Base-by-base conservation (phyloP, 2,888 invertebrate genomes). In the Scaptomyza polygonia region DNA sequence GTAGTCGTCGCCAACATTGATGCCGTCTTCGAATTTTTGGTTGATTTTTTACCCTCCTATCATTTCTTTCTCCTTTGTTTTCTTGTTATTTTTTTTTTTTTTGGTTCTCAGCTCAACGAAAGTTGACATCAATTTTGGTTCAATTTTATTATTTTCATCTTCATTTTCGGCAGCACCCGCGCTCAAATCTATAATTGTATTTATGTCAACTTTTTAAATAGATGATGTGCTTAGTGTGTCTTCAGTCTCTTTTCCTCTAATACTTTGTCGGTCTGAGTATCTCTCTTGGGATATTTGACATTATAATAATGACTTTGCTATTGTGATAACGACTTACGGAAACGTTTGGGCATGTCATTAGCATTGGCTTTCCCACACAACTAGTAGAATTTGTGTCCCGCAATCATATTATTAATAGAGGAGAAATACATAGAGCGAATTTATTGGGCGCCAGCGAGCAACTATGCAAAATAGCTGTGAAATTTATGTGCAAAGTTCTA, bases 261-360 rank as follows among this genome's bases (percentile, higher is more conserved):
- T 8, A 36, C 36, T 14, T 14, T 36, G 14, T 14, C 36, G 4
- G 14, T 29, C 29, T n/a, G 48, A 29, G 44, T n/a, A 44, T 32
- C 55, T 61, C 52, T 42, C 39, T 27, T 25, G 48, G 57, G 51
- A 58, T 69, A 48, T 63, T 61, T 66, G 75, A 86, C 62, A 76
- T 85, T 87, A 85, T 77, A 87, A 89, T 89, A 88, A 89, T 88
- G 87, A 87, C 88, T 87, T 88, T 77, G 88, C 76, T 73, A 85
- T 87, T 87, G 86, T 83, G 77, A 83, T 88, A 89, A 89, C 89
- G 89, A 89, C 88, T 88, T 81, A 86, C 86, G 88, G 89, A 89
- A 88, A 89, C 81, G 83, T 88, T 88, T 89, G 86, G 86, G 80
- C 79, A 87, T 87, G 83, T 79, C 87, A 89, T 89, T 88, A 88